phyloP scores from a whole-genome alignment of 2,888 invertebrate species.

The Drepanosiphum platanoidis region DNA sequence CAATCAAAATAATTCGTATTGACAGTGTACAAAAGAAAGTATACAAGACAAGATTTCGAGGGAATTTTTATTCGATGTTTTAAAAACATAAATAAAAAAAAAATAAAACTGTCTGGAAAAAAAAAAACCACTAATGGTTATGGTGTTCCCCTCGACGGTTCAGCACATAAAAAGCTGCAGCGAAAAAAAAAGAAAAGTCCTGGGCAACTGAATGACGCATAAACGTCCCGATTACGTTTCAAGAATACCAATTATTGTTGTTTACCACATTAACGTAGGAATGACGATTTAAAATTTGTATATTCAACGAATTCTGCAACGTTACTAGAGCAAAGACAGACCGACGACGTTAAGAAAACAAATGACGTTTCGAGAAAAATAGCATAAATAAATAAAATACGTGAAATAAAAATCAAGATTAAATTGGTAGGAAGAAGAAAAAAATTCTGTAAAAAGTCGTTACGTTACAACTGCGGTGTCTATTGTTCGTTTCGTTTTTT shows the following conservation, averaged over 20 bases:
- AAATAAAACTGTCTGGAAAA: constrained; percentile 43
- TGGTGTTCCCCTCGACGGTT: neutral
- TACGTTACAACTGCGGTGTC: no score
- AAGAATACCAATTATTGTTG: constrained; percentile 50
- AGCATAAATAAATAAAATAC: neutral
- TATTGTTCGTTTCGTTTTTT: no score
- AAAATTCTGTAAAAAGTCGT: no score
- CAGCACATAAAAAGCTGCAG: neutral
- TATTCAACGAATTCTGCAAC: neutral
- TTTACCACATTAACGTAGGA: constrained; percentile 21
- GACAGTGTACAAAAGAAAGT: neutral
- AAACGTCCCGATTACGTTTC: constrained; percentile 48
- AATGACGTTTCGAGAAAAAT: neutral
- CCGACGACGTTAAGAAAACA: neutral
- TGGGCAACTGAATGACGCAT: constrained; percentile 24
- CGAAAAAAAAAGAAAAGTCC: constrained; percentile 15
- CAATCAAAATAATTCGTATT: constrained; percentile 19
- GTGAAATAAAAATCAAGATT: no score
- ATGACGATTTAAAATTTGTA: neutral
- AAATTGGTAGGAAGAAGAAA: no score
- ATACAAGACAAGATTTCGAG: neutral
- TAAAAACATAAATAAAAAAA: constrained; percentile 16
- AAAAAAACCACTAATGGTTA: constrained; percentile 47
- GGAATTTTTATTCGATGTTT: constrained; percentile 29
- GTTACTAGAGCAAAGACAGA: neutral